Conservation (phyloP, 2,113 vertebrate genomes). For the Pollimyrus isidori region DNA sequence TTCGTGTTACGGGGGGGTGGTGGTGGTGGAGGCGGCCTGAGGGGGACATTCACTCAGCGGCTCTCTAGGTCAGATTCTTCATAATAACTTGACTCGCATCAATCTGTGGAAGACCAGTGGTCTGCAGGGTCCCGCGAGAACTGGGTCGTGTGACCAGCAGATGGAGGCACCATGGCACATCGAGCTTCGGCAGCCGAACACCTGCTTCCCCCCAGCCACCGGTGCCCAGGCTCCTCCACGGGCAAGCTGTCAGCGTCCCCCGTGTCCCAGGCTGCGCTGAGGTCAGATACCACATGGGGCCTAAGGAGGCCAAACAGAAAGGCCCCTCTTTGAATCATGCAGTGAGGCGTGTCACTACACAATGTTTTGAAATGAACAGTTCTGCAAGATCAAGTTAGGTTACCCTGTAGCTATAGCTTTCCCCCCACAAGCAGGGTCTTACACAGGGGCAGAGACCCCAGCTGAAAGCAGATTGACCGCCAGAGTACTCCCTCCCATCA, state of each 20-base stretch:
- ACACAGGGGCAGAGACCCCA: background rate
- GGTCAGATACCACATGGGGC: background rate
- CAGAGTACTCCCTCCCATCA: background rate
- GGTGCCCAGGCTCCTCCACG: background rate
- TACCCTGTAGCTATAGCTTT: background rate
- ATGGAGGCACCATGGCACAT: background rate
- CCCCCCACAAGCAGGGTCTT: background rate
- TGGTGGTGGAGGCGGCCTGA: no score
- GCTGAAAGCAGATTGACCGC: background rate
- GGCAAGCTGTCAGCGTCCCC: no score
- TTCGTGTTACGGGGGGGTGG: no score
- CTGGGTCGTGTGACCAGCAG: conserved; percentile 1
- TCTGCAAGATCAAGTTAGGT: background rate
- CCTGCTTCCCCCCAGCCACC: background rate
- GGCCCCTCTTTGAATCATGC: background rate
- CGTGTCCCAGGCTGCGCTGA: background rate
- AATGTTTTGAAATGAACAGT: background rate
- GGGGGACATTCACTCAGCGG: background rate
- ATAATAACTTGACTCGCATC: conserved; percentile 31
- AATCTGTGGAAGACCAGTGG: background rate
- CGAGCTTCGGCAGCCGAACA: background rate
- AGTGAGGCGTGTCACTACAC: background rate
- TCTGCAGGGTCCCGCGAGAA: background rate
- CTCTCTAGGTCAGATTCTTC: conserved; percentile 17
- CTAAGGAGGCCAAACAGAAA: background rate